Evolutionary conservation across 1,140 invertebrate genomes (phyloP).

Genomic region (Harlomillsia oculata): DNA sequence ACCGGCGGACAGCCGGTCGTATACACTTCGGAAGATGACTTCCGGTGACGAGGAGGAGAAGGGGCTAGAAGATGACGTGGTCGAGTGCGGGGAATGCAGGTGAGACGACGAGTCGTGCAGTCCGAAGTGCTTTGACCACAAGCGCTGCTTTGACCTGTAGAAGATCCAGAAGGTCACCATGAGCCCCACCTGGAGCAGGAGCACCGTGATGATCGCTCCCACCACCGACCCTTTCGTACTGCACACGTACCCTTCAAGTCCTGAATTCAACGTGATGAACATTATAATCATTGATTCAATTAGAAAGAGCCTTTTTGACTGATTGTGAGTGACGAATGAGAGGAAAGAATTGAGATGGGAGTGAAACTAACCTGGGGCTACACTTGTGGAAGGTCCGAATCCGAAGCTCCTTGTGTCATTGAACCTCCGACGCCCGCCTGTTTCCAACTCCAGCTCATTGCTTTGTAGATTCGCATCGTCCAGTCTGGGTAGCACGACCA

Average conservation of each 20-base stretch:
- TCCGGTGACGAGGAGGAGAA: slow-evolving; percentile 32
- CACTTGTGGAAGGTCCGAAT: slow-evolving; percentile 4
- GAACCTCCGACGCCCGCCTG: slow-evolving; percentile 11
- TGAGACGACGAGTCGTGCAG: slow-evolving; percentile 12
- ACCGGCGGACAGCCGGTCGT: slow-evolving; percentile 35
- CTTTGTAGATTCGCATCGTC: slow-evolving; percentile 25
- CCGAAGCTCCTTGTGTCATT: slow-evolving; percentile 19
- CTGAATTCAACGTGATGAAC: slow-evolving; percentile 13
- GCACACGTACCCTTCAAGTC: slow-evolving; percentile 36
- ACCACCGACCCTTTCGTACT: slow-evolving; percentile 38
- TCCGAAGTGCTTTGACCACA: slow-evolving; percentile 33
- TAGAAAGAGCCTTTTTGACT: too few species aligned
- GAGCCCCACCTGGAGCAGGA: slow-evolving; percentile 38
- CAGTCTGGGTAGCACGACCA: slow-evolving; percentile 24
- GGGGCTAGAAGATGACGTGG: slow-evolving; percentile 36
- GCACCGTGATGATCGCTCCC: slow-evolving; percentile 37
- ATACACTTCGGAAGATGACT: slow-evolving; percentile 37
- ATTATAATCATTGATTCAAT: too few species aligned
- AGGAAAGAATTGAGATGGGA: slow-evolving; percentile 5
- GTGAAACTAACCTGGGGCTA: too few species aligned
- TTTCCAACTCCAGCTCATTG: slow-evolving; percentile 21
- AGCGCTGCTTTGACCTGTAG: slow-evolving; percentile 37
- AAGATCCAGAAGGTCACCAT: slow-evolving; percentile 37
- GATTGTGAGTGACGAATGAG: slow-evolving; percentile 2
- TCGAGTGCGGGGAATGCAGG: slow-evolving; percentile 8